phyloP scores from a whole-genome alignment of 2,113 vertebrate genomes.

The Daubentonia madagascariensis region DNA sequence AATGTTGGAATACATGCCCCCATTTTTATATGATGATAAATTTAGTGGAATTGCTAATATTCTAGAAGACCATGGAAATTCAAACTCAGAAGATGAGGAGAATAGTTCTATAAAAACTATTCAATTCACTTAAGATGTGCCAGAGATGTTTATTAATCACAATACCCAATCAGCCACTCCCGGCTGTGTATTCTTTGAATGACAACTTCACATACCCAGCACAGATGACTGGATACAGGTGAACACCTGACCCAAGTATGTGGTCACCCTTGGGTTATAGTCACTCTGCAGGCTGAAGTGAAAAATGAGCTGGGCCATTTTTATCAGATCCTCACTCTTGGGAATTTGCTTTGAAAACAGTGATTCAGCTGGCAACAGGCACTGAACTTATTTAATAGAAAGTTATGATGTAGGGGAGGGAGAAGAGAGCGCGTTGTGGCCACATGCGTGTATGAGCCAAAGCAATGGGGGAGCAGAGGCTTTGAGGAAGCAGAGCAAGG shows the following conservation, averaged over 20 bases:
- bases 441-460: background rate
- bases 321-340: background rate
- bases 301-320: background rate
- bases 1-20: background rate
- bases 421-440: background rate
- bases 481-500: background rate
- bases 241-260: background rate
- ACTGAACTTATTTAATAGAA: background rate
- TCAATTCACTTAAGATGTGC: background rate
- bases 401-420: background rate
- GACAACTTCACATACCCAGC: background rate
- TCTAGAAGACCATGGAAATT: slow-evolving; percentile 2
- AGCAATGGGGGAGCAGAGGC: no score
- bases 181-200: background rate
- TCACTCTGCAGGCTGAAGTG: background rate
- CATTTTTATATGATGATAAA: background rate
- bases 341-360: background rate
- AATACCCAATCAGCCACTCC: background rate
- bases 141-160: background rate
- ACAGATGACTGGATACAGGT: background rate
- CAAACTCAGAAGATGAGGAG: background rate
- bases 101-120: background rate
- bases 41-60: background rate
- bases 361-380: background rate
- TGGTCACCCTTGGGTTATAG: background rate